Percentiles rank a stretch among this genome's conserved stretches.
Evolutionary conservation across 2,888 invertebrate genomes (phyloP).

Genomic region (Icerya purchasi): DNA sequence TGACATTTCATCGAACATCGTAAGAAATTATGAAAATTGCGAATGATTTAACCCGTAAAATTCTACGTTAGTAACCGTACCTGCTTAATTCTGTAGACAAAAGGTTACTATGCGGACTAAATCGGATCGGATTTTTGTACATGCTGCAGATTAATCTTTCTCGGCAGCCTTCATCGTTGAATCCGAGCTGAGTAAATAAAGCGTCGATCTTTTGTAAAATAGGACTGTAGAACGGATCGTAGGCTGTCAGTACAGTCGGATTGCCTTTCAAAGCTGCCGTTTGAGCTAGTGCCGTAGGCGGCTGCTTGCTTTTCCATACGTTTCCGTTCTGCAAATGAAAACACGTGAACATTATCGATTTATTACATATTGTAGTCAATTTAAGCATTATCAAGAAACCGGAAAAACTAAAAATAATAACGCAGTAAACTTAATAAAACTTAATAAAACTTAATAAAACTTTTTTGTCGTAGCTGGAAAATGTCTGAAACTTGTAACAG

Average conservation of each 20-base stretch:
- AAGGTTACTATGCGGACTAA: constrained; percentile 25
- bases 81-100: constrained; percentile 25
- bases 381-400: no score
- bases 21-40: no score
- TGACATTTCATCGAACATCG: no score
- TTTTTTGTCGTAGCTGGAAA: no score
- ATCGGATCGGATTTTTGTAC: constrained; percentile 24
- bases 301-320: not conserved
- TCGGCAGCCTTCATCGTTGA: constrained; percentile 24
- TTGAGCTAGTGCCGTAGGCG: not conserved
- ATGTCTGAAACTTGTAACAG: no score
- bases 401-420: no score
- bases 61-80: no score
- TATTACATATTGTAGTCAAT: no score
- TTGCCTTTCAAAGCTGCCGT: not conserved
- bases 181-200: constrained; percentile 24
- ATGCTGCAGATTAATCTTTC: constrained; percentile 25
- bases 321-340: not conserved
- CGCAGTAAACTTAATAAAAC: no score
- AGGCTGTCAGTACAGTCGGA: constrained; percentile 16
- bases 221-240: constrained; percentile 25
- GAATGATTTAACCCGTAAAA: no score
- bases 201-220: constrained; percentile 24
- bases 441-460: no score
- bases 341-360: no score